Evolutionary conservation across 2,113 vertebrate genomes (phyloP).

Genomic region (Paracanthobrama guichenoti): DNA sequence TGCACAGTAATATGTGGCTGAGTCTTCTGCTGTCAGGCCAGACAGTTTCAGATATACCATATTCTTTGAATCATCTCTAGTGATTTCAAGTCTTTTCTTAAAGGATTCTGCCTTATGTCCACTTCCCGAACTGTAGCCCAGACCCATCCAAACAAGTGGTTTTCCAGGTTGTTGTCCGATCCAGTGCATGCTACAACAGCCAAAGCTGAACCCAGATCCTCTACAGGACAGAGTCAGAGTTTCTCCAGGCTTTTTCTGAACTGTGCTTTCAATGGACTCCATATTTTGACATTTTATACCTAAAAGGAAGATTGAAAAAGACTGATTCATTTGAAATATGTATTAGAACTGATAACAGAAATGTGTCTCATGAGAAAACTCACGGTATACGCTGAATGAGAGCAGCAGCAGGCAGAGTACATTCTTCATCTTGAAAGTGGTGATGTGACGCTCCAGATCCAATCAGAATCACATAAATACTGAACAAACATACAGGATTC

Average conservation of each 20-base stretch:
- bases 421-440: no score
- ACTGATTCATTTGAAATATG: background rate
- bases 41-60: conserved; percentile 50
- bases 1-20: conserved; percentile 66
- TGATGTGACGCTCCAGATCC: conserved; percentile 9
- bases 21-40: conserved; percentile 58
- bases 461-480: conserved; percentile 47
- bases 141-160: conserved; percentile 60
- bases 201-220: no score
- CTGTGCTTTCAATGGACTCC: no score
- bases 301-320: no score
- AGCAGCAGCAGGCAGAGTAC: conserved; percentile 28
- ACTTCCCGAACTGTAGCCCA: no score
- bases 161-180: conserved; percentile 62
- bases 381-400: no score
- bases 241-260: conserved; percentile 37
- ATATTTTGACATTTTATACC: no score
- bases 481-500: no score
- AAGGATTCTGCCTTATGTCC: conserved; percentile 55
- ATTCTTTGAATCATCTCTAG: conserved; percentile 33
- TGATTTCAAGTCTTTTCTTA: conserved; percentile 53
- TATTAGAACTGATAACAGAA: no score
- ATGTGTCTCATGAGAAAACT: no score
- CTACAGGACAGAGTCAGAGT: no score
- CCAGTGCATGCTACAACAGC: no score